Percentiles rank a stretch among this genome's conserved stretches.
Conservation (phyloP, 2,113 vertebrate species). For the Galeopterus variegatus region DNA sequence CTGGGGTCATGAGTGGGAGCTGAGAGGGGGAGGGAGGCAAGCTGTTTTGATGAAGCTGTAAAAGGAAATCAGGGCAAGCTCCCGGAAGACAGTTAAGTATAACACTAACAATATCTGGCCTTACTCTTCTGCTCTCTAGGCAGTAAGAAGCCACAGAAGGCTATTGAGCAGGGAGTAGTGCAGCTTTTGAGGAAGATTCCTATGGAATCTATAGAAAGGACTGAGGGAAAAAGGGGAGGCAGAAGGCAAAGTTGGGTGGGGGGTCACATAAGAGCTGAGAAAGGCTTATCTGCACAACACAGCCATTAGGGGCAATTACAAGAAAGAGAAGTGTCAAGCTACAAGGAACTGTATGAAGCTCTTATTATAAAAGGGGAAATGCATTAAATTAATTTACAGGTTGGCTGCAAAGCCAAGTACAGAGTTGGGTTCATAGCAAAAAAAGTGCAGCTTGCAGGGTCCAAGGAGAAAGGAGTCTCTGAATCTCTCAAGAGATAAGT, state of each 20-base stretch:
- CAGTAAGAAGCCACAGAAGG: neutral
- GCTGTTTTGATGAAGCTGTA: neutral
- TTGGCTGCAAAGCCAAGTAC: neutral
- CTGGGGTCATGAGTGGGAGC: too few relatives aligned
- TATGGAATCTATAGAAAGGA: neutral
- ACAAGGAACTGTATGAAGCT: neutral
- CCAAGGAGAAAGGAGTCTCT: neutral
- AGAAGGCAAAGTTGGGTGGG: neutral
- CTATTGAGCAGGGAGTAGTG: neutral
- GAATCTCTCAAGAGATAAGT: neutral
- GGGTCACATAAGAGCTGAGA: neutral
- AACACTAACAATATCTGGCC: neutral
- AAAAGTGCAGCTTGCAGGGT: neutral
- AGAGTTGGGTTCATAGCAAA: neutral
- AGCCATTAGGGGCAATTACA: neutral
- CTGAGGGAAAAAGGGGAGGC: neutral
- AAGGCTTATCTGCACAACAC: neutral
- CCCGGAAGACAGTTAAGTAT: neutral
- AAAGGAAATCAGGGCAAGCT: neutral
- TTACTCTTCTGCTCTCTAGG: neutral
- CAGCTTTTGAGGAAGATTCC: neutral
- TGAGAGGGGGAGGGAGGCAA: neutral
- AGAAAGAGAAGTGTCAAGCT: neutral
- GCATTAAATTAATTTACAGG: neutral
- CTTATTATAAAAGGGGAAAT: rapidly evolving